Evolutionary conservation across 2,888 invertebrate genomes (phyloP).

Genomic region (Drosophila macrospina): DNA sequence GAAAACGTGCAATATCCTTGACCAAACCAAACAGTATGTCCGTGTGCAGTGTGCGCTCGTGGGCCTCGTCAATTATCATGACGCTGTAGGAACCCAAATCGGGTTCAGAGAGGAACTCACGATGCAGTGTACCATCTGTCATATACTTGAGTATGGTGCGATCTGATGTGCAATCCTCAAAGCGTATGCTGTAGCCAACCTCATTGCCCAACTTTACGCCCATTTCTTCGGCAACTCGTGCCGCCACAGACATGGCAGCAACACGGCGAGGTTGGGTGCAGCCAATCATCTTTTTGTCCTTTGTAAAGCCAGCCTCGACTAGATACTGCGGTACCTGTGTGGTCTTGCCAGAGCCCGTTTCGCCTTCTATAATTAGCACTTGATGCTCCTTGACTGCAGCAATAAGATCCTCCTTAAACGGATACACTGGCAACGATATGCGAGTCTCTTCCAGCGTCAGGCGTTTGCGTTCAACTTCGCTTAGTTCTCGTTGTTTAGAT

Average conservation of each 20-base stretch:
- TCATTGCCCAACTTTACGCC: constrained; percentile 97
- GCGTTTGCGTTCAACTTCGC: constrained; percentile 90
- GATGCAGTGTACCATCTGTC: constrained; percentile 99
- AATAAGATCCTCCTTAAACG: constrained; percentile 95
- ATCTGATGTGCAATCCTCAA: constrained; percentile 99
- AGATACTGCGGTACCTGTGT: constrained; percentile 99
- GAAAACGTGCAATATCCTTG: constrained; percentile 96
- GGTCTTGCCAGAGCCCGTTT: constrained; percentile 99
- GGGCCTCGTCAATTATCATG: constrained; percentile 99
- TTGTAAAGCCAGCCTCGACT: constrained; percentile 95
- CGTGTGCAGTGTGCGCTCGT: constrained; percentile 98
- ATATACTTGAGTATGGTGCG: constrained; percentile 98
- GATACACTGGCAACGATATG: constrained; percentile 96
- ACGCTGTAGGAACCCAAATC: constrained; percentile 98
- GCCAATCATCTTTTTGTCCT: constrained; percentile 94
- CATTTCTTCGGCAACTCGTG: constrained; percentile 99
- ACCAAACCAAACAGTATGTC: constrained; percentile 99
- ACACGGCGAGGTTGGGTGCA: constrained; percentile 99
- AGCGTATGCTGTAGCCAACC: constrained; percentile 96
- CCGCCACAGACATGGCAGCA: constrained; percentile 99
- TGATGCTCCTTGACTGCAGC: constrained; percentile 96
- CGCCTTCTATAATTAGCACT: constrained; percentile 97
- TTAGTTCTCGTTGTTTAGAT: constrained; percentile 87
- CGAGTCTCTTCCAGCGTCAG: constrained; percentile 96
- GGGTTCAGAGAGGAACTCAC: constrained; percentile 99